These are phyloP conservation scores for Mormyrus lacerda DNA, from an alignment of 2,113 vertebrate species.

Conservation along the genomic window DNA sequence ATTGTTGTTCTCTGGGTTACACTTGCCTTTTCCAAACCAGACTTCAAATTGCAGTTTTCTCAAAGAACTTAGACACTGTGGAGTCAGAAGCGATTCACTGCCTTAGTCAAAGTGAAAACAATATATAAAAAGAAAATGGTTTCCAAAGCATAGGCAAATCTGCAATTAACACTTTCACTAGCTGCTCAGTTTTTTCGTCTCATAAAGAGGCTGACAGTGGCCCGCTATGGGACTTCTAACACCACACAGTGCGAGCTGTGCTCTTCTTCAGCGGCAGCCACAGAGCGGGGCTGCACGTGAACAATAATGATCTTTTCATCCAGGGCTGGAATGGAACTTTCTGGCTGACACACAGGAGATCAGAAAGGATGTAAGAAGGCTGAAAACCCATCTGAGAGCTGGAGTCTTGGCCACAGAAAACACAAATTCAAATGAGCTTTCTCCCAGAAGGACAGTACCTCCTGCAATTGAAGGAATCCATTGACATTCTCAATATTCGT, in stretches of 20 bases:
- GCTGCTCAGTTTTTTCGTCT: neutral
- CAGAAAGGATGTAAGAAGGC: neutral
- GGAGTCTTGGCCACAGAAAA: conserved; percentile 2
- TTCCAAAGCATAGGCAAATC: neutral
- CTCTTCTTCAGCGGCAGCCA: neutral
- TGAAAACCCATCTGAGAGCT: conserved; percentile 6
- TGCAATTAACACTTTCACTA: neutral
- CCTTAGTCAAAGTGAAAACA: neutral
- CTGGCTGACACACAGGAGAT: neutral
- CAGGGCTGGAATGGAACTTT: neutral
- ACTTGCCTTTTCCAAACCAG: neutral
- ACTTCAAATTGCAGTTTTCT: neutral
- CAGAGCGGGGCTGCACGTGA: neutral
- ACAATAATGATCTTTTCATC: neutral
- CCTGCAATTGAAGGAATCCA: conserved; percentile 58
- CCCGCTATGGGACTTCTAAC: neutral
- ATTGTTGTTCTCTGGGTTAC: neutral
- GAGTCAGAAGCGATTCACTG: neutral
- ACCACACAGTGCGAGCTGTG: neutral
- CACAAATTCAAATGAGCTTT: conserved; percentile 15
- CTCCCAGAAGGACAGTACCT: conserved; percentile 26
- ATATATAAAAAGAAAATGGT: neutral
- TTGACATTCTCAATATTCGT: conserved; percentile 59
- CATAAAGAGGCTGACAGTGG: neutral
- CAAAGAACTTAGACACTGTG: neutral